Evolutionary conservation across 1,140 invertebrate species (phyloP), one percentile per base, ranked within the genome.

Genomic region (Halesus radiatus): DNA sequence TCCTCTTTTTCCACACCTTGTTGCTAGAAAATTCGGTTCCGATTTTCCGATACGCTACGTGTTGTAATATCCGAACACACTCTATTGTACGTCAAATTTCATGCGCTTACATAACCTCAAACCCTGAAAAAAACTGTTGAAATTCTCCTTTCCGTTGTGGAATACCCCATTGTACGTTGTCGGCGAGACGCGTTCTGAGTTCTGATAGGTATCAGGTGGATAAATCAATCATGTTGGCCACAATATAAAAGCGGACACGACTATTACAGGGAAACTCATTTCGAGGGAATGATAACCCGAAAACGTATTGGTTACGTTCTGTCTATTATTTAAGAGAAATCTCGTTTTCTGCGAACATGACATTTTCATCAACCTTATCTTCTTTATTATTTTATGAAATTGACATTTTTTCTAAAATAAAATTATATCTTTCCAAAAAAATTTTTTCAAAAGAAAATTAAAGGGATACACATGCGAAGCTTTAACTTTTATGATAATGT

Each of bases 161-260:
- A 66, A 66, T 66, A 26, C 16, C 29, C 23, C 23, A 64, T 64
- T 64, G 60, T 64, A 16, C 18, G 6, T 64, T 23, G 54, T 56
- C 37, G 37, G 37, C 37, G 37, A 45, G 37, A 45, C 37, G 13
- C 37, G 37, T 10, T 45, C 37, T 32, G 3, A 32, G 32, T 32
- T 32, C 32, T 45, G 37, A 45, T 45, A 45, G 23, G 10, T 29
- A 26, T 18, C 56, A 60, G 16, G 62, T 26, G 23, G 62, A 26
- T 26, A 26, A 32, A 66, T 66, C 62, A 66, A 66, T 66, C 26
- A 66, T 66, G 1, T 66, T 66, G 8, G 15, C 16, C 22, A 16
- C 26, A 66, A 66, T 66, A 66, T 26, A 66, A 66, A 66, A 26
- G 62, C 62, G 16, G 29, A 66, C 62, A 29, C 29, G 16, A 26